Base-by-base conservation (phyloP, 1,140 invertebrate species). In the Drosophila watanabei region DNA sequence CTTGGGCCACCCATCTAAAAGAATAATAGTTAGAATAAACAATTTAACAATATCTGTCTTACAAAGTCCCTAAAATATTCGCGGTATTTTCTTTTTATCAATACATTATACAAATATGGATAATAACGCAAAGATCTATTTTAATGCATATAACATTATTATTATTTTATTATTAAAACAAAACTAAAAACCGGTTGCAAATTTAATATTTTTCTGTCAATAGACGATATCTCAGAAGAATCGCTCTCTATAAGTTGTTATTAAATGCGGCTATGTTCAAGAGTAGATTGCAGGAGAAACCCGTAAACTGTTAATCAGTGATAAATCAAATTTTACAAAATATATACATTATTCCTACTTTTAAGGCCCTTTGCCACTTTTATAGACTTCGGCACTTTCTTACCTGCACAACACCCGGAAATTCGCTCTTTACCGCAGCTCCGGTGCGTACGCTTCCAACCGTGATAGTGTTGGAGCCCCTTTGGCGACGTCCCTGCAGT, bases 381-480 rank as follows among this genome's bases (percentile, higher is more conserved):
- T 9, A n/a, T n/a, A 5, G 1, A n/a, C 2, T 14, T 46, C 4
- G 7, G 4, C 8, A 5, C 30, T 48, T 28, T 49, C 46, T 28
- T n/a, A 92, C 85, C 65, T 86, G 65, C 33, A 92, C 64, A n/a
- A 86, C 83, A 6, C 91, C 92, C 0, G 93, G 88, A 28, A 77
- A 62, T 45, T 76, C 62, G 56, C 82, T 90, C 13, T 80, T 90
- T 4, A 93, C 63, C 0, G 90, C 92, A 18, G 72, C 92, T 18
- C 95, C 94, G 0, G 94, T 94, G 32, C 95, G 92, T 24, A 94
- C 56, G 48, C 86, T 94, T 8, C 94, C 92, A 8, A 94, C 94
- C 49, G 92, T 95, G 73, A 94, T 94, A 81, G 95, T 95, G 77
- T 96, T 95, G 94, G 77, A 94, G 79, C 95, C 95, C 94, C 71